These are phyloP conservation scores for Anthopleura sola DNA, from an alignment of 64 coral and sea anemone genomes.

Conservation along the genomic window DNA sequence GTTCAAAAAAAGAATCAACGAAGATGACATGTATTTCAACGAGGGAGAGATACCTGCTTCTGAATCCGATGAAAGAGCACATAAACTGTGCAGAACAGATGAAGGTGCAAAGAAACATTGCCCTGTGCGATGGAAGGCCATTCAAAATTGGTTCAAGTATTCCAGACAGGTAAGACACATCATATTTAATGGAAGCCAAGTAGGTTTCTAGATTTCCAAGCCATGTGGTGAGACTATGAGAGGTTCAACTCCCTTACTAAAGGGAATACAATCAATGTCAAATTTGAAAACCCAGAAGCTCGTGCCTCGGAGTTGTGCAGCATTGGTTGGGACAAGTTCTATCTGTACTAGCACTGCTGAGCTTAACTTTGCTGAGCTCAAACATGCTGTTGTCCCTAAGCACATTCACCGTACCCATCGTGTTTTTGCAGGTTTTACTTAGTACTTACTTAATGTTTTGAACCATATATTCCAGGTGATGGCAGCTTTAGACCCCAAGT, in stretches of 20 bases:
- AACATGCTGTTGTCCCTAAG: no score
- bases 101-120: slow-evolving; percentile 68
- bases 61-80: slow-evolving; percentile 66
- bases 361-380: no score
- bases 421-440: no score
- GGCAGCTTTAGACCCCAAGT: slow-evolving; percentile 67
- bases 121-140: slow-evolving; percentile 74
- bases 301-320: no score
- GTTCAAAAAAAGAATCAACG: slow-evolving; percentile 44
- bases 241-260: no score
- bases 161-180: slow-evolving; percentile 39
- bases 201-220: no score
- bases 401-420: no score
- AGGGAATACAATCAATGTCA: no score
- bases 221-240: neutral
- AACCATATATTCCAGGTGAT: slow-evolving; percentile 41
- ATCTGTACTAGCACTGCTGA: no score
- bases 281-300: no score
- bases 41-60: slow-evolving; percentile 58
- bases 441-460: neutral
- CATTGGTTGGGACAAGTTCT: no score
- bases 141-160: slow-evolving; percentile 73
- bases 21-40: slow-evolving; percentile 79
- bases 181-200: no score
- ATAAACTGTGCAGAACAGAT: slow-evolving; percentile 66